A percentile compares a stretch with the other conserved stretches of the same genome.
Conservation (phyloP, 2,797 vertebrate genomes). For the Micrastur ruficollis region DNA sequence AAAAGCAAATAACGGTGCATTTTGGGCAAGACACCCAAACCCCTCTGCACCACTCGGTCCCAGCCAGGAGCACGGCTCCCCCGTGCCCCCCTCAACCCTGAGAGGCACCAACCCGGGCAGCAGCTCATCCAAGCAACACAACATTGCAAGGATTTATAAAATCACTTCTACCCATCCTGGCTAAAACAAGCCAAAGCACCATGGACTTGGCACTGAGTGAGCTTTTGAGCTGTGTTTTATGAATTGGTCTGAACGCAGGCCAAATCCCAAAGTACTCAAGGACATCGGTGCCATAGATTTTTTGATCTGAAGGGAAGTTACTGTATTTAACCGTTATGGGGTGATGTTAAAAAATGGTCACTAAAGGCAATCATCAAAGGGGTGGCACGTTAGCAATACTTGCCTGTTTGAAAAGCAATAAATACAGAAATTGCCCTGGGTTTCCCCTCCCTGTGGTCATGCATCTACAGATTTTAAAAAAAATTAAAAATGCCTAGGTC, state of each 20-base stretch:
- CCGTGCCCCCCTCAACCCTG: background rate
- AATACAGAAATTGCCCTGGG: background rate
- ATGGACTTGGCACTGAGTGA: background rate
- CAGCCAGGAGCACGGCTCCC: background rate
- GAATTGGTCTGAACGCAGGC: background rate
- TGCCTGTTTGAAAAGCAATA: background rate
- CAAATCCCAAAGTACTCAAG: background rate
- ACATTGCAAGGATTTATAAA: background rate
- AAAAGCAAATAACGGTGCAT: background rate
- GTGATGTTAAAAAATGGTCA: background rate
- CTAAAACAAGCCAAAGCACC: background rate
- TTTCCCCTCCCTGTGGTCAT: background rate
- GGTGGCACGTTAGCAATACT: background rate
- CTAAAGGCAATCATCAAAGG: background rate
- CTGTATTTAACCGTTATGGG: background rate
- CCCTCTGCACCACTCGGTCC: background rate
- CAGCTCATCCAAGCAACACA: accelerated
- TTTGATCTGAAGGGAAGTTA: background rate
- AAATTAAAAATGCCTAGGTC: background rate
- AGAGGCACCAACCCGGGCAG: background rate
- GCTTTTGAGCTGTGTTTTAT: background rate
- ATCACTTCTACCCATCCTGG: background rate
- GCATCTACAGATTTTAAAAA: background rate
- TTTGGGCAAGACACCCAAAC: background rate
- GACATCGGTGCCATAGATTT: background rate